Conservation (phyloP, 64 coral and sea anemone species). For the Porites lutea region DNA sequence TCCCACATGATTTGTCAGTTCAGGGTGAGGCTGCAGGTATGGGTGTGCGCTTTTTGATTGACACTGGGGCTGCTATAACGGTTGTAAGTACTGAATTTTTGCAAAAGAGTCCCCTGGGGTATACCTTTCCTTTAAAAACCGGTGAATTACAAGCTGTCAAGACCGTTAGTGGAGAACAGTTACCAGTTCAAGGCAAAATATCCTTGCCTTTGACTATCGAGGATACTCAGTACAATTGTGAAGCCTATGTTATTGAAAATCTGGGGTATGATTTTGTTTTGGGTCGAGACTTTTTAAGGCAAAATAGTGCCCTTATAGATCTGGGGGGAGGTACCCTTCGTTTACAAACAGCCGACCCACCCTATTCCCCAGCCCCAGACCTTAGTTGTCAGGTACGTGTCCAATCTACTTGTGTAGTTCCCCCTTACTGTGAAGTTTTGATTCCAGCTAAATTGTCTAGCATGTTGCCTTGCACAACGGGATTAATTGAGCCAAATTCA, state of each 20-base stretch:
- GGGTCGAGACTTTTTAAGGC: slow-evolving; percentile 22
- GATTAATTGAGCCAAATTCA: background rate
- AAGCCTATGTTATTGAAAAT: background rate
- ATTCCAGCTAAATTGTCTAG: no score
- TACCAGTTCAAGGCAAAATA: slow-evolving; percentile 22
- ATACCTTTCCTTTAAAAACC: background rate
- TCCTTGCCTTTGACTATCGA: slow-evolving; percentile 4
- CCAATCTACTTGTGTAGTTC: no score
- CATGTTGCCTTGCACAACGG: background rate
- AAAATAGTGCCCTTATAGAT: slow-evolving; percentile 14
- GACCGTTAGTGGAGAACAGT: slow-evolving; percentile 15
- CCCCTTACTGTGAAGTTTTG: no score
- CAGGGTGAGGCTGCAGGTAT: background rate
- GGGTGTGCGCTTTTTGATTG: slow-evolving; percentile 18
- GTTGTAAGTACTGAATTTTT: slow-evolving; percentile 2
- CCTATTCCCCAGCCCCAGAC: no score
- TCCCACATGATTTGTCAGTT: background rate
- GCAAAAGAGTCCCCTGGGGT: background rate
- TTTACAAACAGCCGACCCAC: background rate
- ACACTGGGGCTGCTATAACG: slow-evolving; percentile 25
- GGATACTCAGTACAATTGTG: background rate
- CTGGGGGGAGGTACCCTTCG: background rate
- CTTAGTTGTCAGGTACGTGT: no score
- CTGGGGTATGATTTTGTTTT: slow-evolving; percentile 34
- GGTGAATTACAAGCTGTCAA: background rate